Conservation (phyloP, 2,797 vertebrate genomes). For the Coluber constrictor region DNA sequence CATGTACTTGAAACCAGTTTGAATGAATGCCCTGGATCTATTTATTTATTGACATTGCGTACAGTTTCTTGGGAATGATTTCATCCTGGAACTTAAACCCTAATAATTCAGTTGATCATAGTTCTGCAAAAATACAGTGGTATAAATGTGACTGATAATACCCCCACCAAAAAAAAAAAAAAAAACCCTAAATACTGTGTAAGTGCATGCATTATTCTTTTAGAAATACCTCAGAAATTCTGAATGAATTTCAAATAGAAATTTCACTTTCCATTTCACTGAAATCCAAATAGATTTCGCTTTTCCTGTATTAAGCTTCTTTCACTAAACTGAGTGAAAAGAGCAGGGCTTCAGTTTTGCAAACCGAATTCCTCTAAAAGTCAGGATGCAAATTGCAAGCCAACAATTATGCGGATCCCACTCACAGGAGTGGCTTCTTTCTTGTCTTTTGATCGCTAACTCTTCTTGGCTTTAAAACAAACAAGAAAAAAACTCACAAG, state of each 20-base stretch:
- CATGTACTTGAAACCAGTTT: not conserved
- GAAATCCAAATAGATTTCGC: not conserved
- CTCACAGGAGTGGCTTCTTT: not conserved
- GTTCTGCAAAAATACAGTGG: not conserved
- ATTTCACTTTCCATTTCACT: no score
- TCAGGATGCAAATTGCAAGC: not conserved
- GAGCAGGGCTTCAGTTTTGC: not conserved
- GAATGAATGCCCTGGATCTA: not conserved
- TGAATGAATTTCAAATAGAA: no score
- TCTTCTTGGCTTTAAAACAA: not conserved
- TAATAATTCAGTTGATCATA: not conserved
- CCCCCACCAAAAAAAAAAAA: no score
- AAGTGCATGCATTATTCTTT: not conserved
- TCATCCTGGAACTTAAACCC: not conserved
- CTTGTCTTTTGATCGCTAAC: not conserved
- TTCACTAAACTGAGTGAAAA: not conserved
- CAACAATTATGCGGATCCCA: not conserved
- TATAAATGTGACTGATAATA: not conserved
- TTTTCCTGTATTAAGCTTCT: not conserved
- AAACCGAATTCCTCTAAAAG: not conserved
- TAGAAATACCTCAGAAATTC: not conserved
- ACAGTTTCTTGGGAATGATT: not conserved
- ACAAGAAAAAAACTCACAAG: not conserved
- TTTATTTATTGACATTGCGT: fast-evolving
- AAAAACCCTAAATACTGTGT: not conserved